A percentile compares a stretch with the other conserved stretches of the same genome.
phyloP scores from a whole-genome alignment of 1,140 invertebrate genomes.

The Zaprionus lachaisei region DNA sequence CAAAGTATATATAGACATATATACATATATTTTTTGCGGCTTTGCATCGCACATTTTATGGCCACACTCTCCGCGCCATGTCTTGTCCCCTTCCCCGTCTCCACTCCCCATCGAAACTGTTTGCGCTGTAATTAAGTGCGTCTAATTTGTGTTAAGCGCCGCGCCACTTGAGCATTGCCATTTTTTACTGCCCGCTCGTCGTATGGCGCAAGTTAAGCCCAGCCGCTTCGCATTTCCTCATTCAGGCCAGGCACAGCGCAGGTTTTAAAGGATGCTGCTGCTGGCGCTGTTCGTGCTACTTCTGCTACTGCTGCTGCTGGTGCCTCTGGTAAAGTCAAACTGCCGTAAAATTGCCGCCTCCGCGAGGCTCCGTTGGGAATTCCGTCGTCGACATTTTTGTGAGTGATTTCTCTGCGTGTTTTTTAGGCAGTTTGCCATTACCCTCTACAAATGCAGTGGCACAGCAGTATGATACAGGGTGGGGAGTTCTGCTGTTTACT shows the following conservation, averaged over 20 bases:
- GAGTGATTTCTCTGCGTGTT: conserved; percentile 64
- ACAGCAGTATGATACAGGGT: background rate
- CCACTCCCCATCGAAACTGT: conserved; percentile 52
- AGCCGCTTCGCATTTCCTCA: conserved; percentile 34
- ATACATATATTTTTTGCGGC: conserved; percentile 42
- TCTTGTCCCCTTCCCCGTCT: too few relatives aligned
- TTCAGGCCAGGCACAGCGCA: conserved; percentile 4
- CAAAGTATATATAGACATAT: background rate
- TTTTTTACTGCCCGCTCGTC: conserved; percentile 22
- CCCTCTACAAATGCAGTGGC: background rate
- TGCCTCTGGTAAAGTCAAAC: conserved; percentile 51
- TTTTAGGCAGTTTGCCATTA: conserved; percentile 25
- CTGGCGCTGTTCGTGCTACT: background rate
- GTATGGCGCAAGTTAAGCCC: conserved; percentile 39
- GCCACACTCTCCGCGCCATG: conserved; percentile 9
- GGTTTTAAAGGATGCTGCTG: conserved; percentile 68
- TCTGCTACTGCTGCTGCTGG: conserved; percentile 2
- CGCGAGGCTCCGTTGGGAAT: conserved; percentile 42
- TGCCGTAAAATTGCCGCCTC: conserved; percentile 69
- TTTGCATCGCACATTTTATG: conserved; percentile 59
- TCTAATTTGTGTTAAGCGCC: conserved; percentile 81
- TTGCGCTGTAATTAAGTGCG: conserved; percentile 81
- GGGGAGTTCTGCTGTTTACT: conserved; percentile 11
- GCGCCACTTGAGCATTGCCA: conserved; percentile 69
- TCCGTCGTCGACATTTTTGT: conserved; percentile 50